Evolutionary conservation across 2,797 vertebrate species (phyloP), one percentile per base, ranked within the genome.

Genomic region (Scarus forsteni): DNA sequence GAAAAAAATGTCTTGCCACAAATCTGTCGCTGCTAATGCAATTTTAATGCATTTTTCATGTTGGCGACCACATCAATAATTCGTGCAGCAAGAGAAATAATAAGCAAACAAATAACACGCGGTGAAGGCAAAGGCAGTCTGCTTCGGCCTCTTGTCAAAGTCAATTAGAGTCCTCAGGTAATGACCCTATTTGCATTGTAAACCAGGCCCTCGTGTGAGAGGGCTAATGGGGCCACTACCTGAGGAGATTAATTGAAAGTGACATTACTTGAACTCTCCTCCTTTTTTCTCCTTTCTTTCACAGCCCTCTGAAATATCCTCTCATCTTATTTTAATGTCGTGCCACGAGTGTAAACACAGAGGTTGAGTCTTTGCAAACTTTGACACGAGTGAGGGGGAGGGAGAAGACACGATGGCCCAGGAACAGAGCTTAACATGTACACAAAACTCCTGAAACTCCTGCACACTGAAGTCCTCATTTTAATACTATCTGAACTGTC

Each of bases 171-270:
- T 96, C 94, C 94, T 93, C 95, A 95, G 96, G 94, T 97, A 97
- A 98, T 95, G 95, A 96, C 94, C 95, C 93, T 93, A 97, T 98
- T 97, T 96, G 96, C 96, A 96, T 96, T 95, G 95, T 93, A 94
- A 96, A 95, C 92, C 88, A 92, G 95, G 94, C 94, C 92, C 93
- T 94, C 92, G 95, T 95, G 94, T 95, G 94, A 94, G 94, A 92
- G 92, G 94, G 95, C 96, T 97, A 98, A 97, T 96, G 95, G 96
- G 95, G 95, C 94, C 93, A 94, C 93, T 94, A 97, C 95, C 95
- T 94, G 94, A 95, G 91, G 93, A 95, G 93, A 95, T 95, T 97
- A 96, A 98, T 97, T 96, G 95, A 96, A 96, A 96, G 94, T 95
- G 97, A 96, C 97, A 96, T 95, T 91, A 95, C 93, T 95, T 96